Evolutionary conservation across 2,113 vertebrate genomes (phyloP).

Genomic region (Podarcis raffonei): DNA sequence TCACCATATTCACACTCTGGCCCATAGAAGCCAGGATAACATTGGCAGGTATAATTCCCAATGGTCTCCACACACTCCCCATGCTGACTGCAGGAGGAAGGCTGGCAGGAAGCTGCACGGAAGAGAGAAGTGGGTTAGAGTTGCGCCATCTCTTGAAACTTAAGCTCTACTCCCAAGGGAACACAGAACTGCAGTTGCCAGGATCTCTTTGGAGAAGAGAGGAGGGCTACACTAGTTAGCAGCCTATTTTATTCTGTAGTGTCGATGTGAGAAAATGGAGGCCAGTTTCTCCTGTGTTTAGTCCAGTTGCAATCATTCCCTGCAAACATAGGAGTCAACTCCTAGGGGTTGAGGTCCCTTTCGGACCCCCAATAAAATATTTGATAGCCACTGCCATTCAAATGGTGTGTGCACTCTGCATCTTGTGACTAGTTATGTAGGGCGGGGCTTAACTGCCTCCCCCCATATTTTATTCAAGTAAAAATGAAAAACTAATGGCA

Average conservation of each 20-base stretch:
- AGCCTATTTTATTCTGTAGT: neutral
- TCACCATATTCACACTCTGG: conserved; percentile 81
- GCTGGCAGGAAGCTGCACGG: conserved; percentile 81
- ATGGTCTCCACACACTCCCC: conserved; percentile 91
- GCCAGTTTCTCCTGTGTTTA: neutral
- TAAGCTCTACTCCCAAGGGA: neutral
- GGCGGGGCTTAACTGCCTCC: no score
- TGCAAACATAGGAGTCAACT: no score
- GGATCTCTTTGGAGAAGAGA: neutral
- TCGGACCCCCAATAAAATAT: no score
- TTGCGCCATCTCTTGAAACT: neutral
- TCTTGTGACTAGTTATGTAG: no score
- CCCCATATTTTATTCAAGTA: no score
- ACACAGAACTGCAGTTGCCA: neutral
- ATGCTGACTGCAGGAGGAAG: conserved; percentile 68
- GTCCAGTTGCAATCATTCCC: neutral
- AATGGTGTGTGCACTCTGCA: no score
- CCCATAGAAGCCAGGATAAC: conserved; percentile 84
- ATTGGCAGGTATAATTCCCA: conserved; percentile 83
- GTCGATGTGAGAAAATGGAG: neutral
- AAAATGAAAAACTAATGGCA: no score
- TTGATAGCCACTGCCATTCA: no score
- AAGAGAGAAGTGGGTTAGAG: neutral
- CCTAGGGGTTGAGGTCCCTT: no score
- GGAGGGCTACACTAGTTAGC: neutral